Conservation (phyloP, 2,797 vertebrate genomes). For the Gambelia wislizenii region DNA sequence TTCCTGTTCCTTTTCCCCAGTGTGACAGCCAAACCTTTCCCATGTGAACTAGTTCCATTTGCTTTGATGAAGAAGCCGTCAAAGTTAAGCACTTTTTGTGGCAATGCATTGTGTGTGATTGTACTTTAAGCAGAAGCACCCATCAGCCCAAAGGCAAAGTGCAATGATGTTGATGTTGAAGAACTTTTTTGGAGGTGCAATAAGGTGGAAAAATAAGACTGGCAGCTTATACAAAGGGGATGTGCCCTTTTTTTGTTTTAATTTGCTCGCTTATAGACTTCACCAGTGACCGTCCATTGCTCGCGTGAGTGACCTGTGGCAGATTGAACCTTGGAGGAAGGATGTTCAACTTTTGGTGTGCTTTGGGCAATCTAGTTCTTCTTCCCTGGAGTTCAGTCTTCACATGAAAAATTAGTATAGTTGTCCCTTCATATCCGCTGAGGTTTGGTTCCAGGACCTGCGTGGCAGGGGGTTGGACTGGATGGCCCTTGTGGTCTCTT, state of each 20-base stretch:
- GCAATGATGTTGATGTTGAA: not conserved
- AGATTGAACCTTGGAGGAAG: not conserved
- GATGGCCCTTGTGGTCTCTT: too few relatives aligned
- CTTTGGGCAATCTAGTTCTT: not conserved
- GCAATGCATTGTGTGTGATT: not conserved
- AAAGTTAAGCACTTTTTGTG: not conserved
- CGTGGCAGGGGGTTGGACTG: too few relatives aligned
- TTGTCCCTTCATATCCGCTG: too few relatives aligned
- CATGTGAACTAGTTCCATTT: not conserved
- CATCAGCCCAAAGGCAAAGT: not conserved
- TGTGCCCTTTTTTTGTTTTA: not conserved
- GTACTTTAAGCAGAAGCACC: not conserved
- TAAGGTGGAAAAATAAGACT: not conserved
- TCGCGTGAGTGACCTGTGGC: not conserved
- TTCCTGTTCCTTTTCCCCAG: not conserved
- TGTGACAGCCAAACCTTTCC: not conserved
- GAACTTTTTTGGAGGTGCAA: not conserved
- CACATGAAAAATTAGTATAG: not conserved
- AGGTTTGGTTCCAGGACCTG: too few relatives aligned
- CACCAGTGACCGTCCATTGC: too few relatives aligned
- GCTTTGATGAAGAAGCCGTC: not conserved
- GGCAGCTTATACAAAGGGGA: too few relatives aligned
- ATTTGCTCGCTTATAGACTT: not conserved
- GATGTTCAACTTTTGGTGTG: not conserved
- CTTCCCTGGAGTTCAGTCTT: not conserved